A percentile compares a stretch with the other conserved stretches of the same genome.
Evolutionary conservation across 2,888 invertebrate genomes (phyloP).

Genomic region (Fragum sueziense): DNA sequence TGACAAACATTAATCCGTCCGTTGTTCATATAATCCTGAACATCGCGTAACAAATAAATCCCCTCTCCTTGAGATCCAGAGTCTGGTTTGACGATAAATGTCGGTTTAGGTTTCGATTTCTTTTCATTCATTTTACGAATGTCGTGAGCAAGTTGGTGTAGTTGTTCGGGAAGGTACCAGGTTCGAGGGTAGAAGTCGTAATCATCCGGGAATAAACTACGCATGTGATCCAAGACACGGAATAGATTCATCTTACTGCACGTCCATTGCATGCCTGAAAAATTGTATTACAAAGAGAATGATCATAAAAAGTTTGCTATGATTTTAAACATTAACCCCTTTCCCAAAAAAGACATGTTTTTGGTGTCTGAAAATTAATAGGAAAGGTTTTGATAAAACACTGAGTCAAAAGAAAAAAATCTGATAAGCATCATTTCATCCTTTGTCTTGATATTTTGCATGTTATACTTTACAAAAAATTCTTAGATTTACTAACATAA

Average conservation of each 20-base stretch:
- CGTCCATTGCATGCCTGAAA: constrained; percentile 83
- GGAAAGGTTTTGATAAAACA: no score
- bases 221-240: constrained; percentile 82
- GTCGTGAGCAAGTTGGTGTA: constrained; percentile 77
- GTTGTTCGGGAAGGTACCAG: constrained; percentile 83
- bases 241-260: constrained; percentile 83
- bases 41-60: constrained; percentile 83
- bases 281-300: not conserved
- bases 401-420: not conserved
- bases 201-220: constrained; percentile 82
- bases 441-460: not conserved
- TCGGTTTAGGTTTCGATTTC: constrained; percentile 70
- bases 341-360: no score
- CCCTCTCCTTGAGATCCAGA: constrained; percentile 84
- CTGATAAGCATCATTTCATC: not conserved
- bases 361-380: no score
- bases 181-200: constrained; percentile 83
- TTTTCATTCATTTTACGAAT: constrained; percentile 66
- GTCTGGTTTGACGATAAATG: constrained; percentile 84
- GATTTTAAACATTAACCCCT: no score
- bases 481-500: no score
- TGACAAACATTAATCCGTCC: constrained; percentile 77
- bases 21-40: constrained; percentile 77
- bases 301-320: no score
- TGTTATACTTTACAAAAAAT: no score